Evolutionary conservation across 2,888 invertebrate species (phyloP).

Genomic region (Thecocarcelia acutangulata): DNA sequence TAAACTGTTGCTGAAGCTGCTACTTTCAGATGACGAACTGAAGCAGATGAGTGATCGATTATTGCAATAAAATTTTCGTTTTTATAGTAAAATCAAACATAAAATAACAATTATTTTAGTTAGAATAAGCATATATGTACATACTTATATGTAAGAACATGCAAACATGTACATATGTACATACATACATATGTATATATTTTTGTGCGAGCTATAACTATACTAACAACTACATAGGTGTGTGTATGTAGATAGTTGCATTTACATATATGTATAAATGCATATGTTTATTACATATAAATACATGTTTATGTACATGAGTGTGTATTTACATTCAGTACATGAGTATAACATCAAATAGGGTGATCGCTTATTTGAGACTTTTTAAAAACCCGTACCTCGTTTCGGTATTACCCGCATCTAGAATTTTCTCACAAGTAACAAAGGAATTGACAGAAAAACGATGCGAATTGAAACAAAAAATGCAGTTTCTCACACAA

Average conservation of each 20-base stretch:
- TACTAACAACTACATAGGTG: too few relatives aligned
- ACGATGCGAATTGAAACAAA: too few relatives aligned
- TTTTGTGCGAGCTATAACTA: too few relatives aligned
- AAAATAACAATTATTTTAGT: background rate
- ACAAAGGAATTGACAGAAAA: too few relatives aligned
- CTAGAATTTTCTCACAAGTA: too few relatives aligned
- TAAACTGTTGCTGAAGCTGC: slow-evolving; percentile 20
- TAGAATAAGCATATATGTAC: background rate
- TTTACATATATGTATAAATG: background rate
- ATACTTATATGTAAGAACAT: background rate
- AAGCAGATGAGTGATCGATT: slow-evolving; percentile 72
- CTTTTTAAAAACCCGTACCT: too few relatives aligned
- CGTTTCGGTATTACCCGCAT: too few relatives aligned
- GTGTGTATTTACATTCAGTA: too few relatives aligned
- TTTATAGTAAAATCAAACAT: slow-evolving; percentile 71
- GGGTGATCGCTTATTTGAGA: too few relatives aligned
- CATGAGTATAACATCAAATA: too few relatives aligned
- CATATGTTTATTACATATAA: background rate
- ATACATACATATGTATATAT: too few relatives aligned
- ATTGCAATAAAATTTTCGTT: slow-evolving; percentile 67
- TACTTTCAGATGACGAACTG: slow-evolving; percentile 70
- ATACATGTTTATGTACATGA: slow-evolving; percentile 27
- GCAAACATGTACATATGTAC: background rate
- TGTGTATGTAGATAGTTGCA: background rate
- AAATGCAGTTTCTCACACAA: too few relatives aligned